These are phyloP conservation scores for Paratrypauchen microcephalus DNA, from an alignment of 2,797 vertebrate species.

Conservation along the genomic window DNA sequence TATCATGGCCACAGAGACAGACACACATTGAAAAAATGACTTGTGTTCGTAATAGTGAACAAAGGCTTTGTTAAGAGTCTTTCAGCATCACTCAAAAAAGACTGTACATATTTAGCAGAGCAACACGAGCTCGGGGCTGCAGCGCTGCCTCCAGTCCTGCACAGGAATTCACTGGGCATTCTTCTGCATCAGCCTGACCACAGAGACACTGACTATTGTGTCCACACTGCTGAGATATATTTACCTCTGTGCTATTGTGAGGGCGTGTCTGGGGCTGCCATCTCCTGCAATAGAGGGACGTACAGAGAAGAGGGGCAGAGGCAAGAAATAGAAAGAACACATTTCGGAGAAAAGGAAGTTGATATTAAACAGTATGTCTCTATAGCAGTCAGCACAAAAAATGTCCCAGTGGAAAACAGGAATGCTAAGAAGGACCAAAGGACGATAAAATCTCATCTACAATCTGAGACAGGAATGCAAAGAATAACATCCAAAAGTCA, in stretches of 20 bases:
- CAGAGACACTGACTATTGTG: conserved; percentile 15
- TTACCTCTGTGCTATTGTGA: conserved; percentile 15
- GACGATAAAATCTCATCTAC: conserved; percentile 43
- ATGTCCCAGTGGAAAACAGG: conserved; percentile 51
- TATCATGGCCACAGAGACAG: background rate
- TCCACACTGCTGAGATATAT: conserved; percentile 3
- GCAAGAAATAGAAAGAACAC: conserved; percentile 19
- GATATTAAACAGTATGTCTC: conserved; percentile 34
- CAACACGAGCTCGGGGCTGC: conserved; percentile 29
- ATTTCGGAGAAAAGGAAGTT: conserved; percentile 31
- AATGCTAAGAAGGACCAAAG: conserved; percentile 51
- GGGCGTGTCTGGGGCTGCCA: conserved; percentile 1
- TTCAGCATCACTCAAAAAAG: conserved; percentile 7
- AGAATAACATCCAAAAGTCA: conserved; percentile 6
- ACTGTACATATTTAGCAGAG: conserved; percentile 32
- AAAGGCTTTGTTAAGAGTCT: background rate
- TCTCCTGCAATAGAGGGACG: background rate
- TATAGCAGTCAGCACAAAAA: conserved; percentile 34
- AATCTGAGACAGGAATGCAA: conserved; percentile 4
- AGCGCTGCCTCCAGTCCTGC: conserved; percentile 41
- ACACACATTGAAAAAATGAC: too few relatives aligned
- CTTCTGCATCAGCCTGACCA: conserved; percentile 46
- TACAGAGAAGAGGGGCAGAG: background rate
- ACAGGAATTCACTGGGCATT: conserved; percentile 67
- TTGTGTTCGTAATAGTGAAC: background rate